Conservation (phyloP, 2,888 invertebrate species). For the Norana najaformis region DNA sequence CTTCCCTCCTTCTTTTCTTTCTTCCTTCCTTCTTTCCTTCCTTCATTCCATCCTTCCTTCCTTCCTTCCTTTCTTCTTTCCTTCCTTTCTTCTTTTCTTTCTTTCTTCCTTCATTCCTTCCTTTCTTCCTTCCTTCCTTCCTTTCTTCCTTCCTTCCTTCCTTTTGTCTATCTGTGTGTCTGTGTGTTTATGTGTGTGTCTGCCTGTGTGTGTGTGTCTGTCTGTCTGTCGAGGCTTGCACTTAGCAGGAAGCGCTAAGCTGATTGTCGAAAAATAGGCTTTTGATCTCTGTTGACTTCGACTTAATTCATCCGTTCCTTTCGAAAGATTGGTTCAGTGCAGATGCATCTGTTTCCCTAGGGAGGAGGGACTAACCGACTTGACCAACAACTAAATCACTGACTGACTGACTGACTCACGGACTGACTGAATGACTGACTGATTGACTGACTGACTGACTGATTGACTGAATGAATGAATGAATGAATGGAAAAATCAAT, state of each 20-base stretch:
- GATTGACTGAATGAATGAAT: too few relatives aligned
- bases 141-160: not conserved
- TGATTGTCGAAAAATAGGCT: not conserved
- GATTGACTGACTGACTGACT: too few relatives aligned
- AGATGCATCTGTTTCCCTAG: too few relatives aligned
- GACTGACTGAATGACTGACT: too few relatives aligned
- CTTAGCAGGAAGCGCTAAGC: too few relatives aligned
- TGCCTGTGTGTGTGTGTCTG: not conserved
- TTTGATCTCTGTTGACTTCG: constrained; percentile 4
- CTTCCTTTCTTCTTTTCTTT: too few relatives aligned
- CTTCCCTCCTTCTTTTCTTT: too few relatives aligned
- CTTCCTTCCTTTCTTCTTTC: not conserved
- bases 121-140: not conserved
- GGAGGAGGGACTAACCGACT: too few relatives aligned
- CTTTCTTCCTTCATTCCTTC: not conserved
- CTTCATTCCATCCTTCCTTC: not conserved
- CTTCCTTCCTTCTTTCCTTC: not conserved
- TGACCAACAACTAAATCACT: too few relatives aligned
- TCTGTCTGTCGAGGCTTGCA: not conserved
- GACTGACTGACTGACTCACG: too few relatives aligned
- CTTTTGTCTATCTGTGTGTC: not conserved
- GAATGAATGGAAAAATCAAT: not conserved
- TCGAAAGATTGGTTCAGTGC: not conserved
- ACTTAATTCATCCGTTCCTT: not conserved
- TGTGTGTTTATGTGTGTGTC: not conserved